Evolutionary conservation across 2,888 invertebrate species (phyloP).

Genomic region (Erpobdella octoculata): DNA sequence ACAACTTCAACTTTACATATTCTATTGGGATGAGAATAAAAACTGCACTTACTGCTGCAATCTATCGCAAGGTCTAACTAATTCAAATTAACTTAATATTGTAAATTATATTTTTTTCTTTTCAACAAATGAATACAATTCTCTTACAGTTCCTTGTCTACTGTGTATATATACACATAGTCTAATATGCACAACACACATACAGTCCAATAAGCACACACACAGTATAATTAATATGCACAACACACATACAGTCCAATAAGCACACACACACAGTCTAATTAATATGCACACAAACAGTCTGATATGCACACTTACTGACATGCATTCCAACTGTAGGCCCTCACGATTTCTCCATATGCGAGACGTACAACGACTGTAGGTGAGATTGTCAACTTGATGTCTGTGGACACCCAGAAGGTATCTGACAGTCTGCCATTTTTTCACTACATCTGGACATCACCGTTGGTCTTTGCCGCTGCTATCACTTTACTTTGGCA

Average conservation of each 20-base stretch:
- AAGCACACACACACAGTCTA: neutral
- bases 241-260: no score
- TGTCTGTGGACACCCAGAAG: slow-evolving; percentile 53
- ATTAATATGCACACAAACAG: slow-evolving; percentile 39
- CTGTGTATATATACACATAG: no score
- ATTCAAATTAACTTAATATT: no score
- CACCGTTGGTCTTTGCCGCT: slow-evolving; percentile 63
- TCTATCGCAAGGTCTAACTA: slow-evolving; percentile 36
- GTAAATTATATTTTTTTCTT: no score
- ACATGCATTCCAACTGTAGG: neutral
- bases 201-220: no score
- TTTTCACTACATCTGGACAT: slow-evolving; percentile 38
- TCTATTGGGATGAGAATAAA: slow-evolving; percentile 33
- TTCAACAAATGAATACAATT: no score
- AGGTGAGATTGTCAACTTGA: slow-evolving; percentile 57
- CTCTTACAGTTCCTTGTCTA: no score
- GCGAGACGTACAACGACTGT: slow-evolving; percentile 53
- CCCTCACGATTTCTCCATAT: slow-evolving; percentile 48
- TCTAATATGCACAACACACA: no score
- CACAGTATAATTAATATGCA: no score
- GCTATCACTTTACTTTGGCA: slow-evolving; percentile 56
- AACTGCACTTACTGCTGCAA: slow-evolving; percentile 35
- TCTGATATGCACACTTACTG: slow-evolving; percentile 42
- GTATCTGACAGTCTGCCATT: slow-evolving; percentile 35
- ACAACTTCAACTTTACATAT: slow-evolving; percentile 34